phyloP scores from a whole-genome alignment of 1,140 invertebrate genomes.

The Oedothorax gibbosus region DNA sequence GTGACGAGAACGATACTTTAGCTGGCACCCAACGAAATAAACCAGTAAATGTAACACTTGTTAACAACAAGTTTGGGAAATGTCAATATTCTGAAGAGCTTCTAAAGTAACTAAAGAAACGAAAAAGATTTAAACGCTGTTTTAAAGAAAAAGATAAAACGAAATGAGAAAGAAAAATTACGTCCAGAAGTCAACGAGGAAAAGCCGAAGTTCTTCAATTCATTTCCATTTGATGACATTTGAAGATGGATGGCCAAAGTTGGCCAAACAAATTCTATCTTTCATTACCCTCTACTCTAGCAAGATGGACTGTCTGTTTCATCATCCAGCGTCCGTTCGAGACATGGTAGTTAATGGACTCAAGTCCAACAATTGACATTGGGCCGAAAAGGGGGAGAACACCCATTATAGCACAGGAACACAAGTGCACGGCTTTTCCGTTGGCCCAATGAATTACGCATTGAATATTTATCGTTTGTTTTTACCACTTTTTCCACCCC shows the following conservation, averaged over 20 bases:
- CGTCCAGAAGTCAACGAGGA: too few relatives aligned
- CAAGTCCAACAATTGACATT: constrained; percentile 43
- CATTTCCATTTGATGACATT: constrained; percentile 4
- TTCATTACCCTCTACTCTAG: constrained; percentile 6
- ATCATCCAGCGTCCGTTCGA: constrained; percentile 10
- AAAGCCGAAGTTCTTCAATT: background rate
- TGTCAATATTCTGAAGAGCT: too few relatives aligned
- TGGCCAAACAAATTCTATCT: background rate
- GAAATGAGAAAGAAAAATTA: too few relatives aligned
- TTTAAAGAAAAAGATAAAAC: too few relatives aligned
- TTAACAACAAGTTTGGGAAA: too few relatives aligned
- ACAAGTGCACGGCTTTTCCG: constrained; percentile 40
- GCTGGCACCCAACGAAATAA: too few relatives aligned
- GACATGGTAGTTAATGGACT: constrained; percentile 27
- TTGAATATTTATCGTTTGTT: constrained; percentile 58
- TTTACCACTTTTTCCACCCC: constrained; percentile 26
- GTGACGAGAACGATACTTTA: too few relatives aligned
- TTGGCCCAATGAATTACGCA: constrained; percentile 44
- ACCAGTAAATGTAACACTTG: too few relatives aligned
- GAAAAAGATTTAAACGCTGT: too few relatives aligned
- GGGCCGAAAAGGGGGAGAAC: constrained; percentile 8
- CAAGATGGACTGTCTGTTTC: constrained; percentile 2
- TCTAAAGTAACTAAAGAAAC: too few relatives aligned
- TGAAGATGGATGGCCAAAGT: constrained; percentile 19
- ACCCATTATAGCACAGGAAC: constrained; percentile 42